phyloP scores from a whole-genome alignment of 2,888 invertebrate species.

The Cephonodes hylas region DNA sequence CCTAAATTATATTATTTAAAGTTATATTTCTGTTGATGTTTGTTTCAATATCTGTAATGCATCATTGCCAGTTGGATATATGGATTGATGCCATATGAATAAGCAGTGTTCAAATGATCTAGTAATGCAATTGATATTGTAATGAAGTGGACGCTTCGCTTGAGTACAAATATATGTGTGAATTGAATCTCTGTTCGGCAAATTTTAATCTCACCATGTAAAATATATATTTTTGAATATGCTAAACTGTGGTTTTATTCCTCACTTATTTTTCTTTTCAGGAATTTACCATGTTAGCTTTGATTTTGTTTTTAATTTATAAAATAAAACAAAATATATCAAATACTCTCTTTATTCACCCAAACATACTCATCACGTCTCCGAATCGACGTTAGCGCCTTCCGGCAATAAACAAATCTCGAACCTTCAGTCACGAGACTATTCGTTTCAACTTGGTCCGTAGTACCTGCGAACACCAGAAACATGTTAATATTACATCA shows the following conservation, averaged over 20 bases:
- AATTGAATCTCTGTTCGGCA: constrained; percentile 52
- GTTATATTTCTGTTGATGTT: background rate
- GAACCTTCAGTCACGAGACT: background rate
- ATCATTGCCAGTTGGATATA: background rate
- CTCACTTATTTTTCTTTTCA: background rate
- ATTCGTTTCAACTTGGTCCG: background rate
- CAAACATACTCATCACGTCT: background rate
- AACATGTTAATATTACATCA: background rate
- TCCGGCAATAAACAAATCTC: background rate
- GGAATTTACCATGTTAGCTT: background rate
- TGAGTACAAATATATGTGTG: constrained; percentile 22
- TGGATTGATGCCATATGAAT: background rate
- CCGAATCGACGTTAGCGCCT: background rate
- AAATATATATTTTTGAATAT: constrained; percentile 69
- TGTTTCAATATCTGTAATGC: background rate
- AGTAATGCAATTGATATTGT: background rate
- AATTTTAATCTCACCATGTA: constrained; percentile 54
- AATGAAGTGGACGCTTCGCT: background rate
- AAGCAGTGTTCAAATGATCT: constrained; percentile 1
- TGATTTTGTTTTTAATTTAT: background rate
- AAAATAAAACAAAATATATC: background rate
- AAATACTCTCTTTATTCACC: background rate
- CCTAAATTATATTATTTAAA: background rate
- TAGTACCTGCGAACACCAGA: background rate
- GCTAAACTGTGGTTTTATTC: constrained; percentile 43